phyloP scores from a whole-genome alignment of 53 echinoderm and acorn worm species.

The Antedon mediterranea region DNA sequence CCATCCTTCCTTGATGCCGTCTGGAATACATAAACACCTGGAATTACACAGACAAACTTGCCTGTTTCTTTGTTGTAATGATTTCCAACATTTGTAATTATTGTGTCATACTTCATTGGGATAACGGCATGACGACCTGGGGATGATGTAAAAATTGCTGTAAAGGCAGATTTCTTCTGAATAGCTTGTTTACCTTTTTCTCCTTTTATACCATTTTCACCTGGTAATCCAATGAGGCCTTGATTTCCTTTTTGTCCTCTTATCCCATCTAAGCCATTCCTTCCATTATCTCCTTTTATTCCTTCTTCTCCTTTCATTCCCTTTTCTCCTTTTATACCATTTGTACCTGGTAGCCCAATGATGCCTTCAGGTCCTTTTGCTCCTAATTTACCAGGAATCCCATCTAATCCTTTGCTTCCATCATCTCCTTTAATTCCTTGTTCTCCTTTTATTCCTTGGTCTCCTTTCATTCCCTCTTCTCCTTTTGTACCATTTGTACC shows the following conservation, averaged over 20 bases:
- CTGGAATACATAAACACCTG: neutral
- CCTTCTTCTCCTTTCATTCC: neutral
- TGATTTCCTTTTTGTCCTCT: no score
- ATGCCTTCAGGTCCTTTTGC: no score
- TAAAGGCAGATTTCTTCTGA: neutral
- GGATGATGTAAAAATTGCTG: neutral
- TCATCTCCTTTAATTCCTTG: neutral
- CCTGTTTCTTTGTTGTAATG: neutral
- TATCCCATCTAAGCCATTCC: neutral
- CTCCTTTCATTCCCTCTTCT: no score
- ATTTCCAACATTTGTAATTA: neutral
- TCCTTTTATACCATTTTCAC: neutral
- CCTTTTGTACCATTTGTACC: no score
- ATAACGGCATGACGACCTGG: neutral
- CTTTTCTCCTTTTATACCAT: no score
- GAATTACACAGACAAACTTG: neutral
- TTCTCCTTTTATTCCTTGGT: no score
- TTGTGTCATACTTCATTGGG: neutral
- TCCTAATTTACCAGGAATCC: no score
- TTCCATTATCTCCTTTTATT: neutral
- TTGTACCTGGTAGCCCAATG: neutral
- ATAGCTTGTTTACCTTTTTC: neutral
- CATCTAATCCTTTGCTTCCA: neutral
- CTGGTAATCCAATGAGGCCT: no score
- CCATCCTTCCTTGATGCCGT: neutral